Conservation (phyloP, 2,888 invertebrate species). For the Limnephilus rhombicus region DNA sequence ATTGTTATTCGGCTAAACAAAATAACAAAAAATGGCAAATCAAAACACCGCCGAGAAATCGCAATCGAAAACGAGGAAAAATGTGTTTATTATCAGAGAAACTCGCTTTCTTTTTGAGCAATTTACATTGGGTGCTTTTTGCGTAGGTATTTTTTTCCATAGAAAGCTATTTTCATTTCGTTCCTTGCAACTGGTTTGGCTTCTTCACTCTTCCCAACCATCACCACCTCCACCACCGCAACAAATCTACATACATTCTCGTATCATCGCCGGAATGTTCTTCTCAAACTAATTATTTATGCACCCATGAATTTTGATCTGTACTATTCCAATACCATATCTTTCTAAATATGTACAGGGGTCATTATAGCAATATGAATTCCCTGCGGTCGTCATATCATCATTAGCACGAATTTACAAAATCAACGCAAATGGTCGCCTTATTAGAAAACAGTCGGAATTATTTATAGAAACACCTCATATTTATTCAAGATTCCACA, state of each 20-base stretch:
- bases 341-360: background rate
- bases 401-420: background rate
- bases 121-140: background rate
- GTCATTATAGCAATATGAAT: background rate
- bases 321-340: background rate
- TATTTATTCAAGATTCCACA: background rate
- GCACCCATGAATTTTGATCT: background rate
- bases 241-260: background rate
- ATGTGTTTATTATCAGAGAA: slow-evolving; percentile 1
- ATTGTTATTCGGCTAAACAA: background rate
- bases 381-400: background rate
- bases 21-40: background rate
- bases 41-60: background rate
- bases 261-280: background rate
- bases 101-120: background rate
- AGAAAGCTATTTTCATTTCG: background rate
- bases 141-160: background rate
- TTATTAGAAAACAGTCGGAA: background rate
- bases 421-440: background rate
- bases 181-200: background rate
- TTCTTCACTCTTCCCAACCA: background rate
- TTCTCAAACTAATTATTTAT: background rate
- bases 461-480: background rate
- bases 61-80: background rate
- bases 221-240: background rate